phyloP scores from a whole-genome alignment of 1,140 invertebrate genomes.

The Wiebesia pumilae region DNA sequence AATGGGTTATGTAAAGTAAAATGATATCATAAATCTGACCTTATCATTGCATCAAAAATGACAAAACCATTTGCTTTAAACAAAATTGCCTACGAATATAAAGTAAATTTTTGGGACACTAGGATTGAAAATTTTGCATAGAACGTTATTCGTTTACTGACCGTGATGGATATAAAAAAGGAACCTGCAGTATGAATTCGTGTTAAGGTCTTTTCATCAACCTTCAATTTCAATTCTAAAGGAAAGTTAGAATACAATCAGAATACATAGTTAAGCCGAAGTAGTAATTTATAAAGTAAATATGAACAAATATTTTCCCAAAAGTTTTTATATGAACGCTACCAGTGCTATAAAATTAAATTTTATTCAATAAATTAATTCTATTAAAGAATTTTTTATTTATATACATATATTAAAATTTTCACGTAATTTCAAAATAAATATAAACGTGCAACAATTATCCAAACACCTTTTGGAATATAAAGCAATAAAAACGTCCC shows the following conservation, averaged over 20 bases:
- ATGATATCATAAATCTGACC: no score
- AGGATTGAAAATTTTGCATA: neutral
- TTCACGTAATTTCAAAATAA: no score
- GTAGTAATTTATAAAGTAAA: neutral
- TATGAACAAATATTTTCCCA: neutral
- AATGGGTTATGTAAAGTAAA: no score
- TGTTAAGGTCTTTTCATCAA: slow-evolving; percentile 12
- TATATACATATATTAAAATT: no score
- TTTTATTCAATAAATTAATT: no score
- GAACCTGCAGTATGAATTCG: slow-evolving; percentile 9
- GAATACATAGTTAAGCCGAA: neutral
- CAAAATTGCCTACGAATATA: neutral
- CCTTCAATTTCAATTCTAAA: slow-evolving; percentile 21
- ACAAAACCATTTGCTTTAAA: neutral
- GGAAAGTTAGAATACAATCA: slow-evolving; percentile 7
- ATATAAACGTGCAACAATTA: no score
- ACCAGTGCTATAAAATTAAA: no score
- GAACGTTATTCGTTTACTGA: slow-evolving; percentile 5
- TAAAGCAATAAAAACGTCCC: no score
- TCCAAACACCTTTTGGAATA: no score
- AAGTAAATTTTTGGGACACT: neutral
- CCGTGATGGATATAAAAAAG: slow-evolving; percentile 22
- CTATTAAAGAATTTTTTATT: no score
- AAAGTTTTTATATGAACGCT: neutral
- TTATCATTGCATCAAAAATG: neutral